Evolutionary conservation across 2,797 vertebrate species (phyloP).

Genomic region (Sebastes taczanowskii): DNA sequence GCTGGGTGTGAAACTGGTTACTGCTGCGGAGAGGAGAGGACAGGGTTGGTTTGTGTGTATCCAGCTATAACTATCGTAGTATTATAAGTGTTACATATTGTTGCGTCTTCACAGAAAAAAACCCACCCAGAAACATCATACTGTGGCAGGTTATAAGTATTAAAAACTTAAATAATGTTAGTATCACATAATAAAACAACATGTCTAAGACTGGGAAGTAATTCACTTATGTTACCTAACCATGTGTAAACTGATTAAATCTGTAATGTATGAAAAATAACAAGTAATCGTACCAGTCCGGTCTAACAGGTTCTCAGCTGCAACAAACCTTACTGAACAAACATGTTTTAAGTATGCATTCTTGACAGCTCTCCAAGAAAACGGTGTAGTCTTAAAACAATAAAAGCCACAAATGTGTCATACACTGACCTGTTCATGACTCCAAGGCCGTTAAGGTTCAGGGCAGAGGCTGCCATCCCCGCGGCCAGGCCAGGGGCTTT

Average conservation of each 20-base stretch:
- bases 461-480: constrained; percentile 79
- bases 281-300: neutral
- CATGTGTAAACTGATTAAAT: neutral
- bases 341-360: constrained; percentile 14
- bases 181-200: neutral
- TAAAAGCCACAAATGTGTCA: neutral
- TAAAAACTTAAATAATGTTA: neutral
- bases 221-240: neutral
- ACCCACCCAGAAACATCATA: neutral
- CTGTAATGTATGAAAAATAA: neutral
- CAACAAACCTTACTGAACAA: neutral
- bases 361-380: neutral
- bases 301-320: constrained; percentile 16
- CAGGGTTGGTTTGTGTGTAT: neutral
- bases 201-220: neutral
- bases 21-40: constrained; percentile 42
- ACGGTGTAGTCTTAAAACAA: neutral
- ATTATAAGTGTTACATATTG: neutral
- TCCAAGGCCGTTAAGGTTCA: constrained; percentile 70
- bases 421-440: constrained; percentile 75
- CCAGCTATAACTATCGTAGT: neutral
- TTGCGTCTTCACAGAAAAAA: neutral
- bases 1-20: constrained; percentile 74
- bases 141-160: no score
- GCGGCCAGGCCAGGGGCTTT: constrained; percentile 71